Conservation (phyloP, 2,113 vertebrate species). For the Oreocharis arfaki region DNA sequence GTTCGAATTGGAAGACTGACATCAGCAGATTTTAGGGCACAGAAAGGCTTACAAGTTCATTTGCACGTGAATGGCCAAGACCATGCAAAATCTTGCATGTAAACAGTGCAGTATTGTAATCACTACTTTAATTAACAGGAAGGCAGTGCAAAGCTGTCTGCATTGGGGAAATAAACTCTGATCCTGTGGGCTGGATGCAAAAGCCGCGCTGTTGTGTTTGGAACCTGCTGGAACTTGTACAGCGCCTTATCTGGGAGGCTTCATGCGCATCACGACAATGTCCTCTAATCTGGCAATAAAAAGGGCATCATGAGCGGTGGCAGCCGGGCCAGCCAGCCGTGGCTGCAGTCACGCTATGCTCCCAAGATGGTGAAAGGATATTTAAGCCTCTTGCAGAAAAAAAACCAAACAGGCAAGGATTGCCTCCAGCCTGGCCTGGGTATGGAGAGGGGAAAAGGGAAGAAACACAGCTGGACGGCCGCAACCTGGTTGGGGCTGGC, state of each 20-base stretch:
- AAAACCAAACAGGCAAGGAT: background rate
- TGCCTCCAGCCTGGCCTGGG: background rate
- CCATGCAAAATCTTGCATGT: slow-evolving; percentile 62
- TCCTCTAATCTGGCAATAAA: slow-evolving; percentile 56
- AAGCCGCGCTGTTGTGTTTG: background rate
- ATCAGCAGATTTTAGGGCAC: slow-evolving; percentile 65
- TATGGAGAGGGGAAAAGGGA: accelerated
- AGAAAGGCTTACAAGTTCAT: slow-evolving; percentile 60
- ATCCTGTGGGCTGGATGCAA: slow-evolving; percentile 36
- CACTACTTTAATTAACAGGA: slow-evolving; percentile 67
- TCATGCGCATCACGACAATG: slow-evolving; percentile 9
- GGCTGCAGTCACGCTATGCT: background rate
- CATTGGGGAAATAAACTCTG: slow-evolving; percentile 66
- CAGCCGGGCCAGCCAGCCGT: background rate
- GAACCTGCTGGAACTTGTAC: slow-evolving; percentile 58
- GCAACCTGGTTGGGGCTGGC: background rate
- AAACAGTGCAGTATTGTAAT: slow-evolving; percentile 62
- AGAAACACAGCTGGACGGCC: accelerated
- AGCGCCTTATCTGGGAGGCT: slow-evolving; percentile 52
- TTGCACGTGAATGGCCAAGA: slow-evolving; percentile 66
- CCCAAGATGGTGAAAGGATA: slow-evolving; percentile 21
- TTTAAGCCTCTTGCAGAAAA: background rate
- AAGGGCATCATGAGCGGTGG: background rate
- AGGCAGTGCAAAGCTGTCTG: slow-evolving; percentile 60
- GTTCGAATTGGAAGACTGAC: slow-evolving; percentile 62